Conservation (phyloP, 2,113 vertebrate species). For the Spilogale gracilis region DNA sequence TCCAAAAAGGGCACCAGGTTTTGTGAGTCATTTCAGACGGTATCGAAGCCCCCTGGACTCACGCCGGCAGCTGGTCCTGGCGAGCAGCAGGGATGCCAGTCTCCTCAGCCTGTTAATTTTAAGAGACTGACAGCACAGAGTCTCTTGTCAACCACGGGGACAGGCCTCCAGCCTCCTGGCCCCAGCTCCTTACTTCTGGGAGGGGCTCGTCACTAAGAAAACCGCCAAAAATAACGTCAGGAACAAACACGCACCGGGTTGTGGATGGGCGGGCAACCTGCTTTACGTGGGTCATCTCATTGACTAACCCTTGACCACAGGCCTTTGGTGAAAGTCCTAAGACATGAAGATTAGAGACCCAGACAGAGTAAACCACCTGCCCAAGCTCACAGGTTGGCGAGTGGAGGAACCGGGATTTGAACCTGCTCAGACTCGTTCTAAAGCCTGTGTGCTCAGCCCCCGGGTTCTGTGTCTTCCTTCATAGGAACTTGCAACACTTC, state of each 20-base stretch:
- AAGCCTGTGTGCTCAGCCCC: accelerated
- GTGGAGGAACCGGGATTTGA: neutral
- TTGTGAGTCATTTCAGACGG: neutral
- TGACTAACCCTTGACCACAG: neutral
- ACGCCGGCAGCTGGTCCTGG: neutral
- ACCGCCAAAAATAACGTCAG: too few relatives aligned
- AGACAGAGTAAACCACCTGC: neutral
- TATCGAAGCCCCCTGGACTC: neutral
- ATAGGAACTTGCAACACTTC: constrained; percentile 76
- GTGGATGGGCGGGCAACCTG: accelerated
- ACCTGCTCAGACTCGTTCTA: neutral
- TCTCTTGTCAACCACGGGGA: neutral
- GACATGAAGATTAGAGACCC: neutral
- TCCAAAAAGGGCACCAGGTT: neutral
- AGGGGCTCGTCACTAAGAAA: neutral
- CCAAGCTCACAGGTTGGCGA: neutral
- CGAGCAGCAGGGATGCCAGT: neutral
- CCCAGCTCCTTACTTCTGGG: neutral
- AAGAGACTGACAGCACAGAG: neutral
- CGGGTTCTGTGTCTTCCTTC: accelerated
- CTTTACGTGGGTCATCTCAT: accelerated
- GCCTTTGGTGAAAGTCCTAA: neutral
- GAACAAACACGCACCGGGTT: accelerated
- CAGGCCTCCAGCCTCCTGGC: neutral
- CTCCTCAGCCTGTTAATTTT: neutral